Evolutionary conservation across 2,888 invertebrate species (phyloP).

Genomic region (Ectemnius continuus): DNA sequence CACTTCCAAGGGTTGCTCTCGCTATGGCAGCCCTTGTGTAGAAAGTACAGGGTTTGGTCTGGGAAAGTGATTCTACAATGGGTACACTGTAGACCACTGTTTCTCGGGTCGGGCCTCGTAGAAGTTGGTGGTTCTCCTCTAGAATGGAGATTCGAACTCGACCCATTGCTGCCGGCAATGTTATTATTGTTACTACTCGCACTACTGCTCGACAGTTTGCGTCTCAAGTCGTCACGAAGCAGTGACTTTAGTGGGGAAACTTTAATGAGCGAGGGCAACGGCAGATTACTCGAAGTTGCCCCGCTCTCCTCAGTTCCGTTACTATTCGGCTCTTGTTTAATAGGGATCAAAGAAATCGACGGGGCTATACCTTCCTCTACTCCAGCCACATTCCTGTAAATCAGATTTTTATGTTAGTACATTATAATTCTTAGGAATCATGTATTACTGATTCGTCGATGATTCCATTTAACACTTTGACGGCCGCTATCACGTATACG

Average conservation of each 20-base stretch:
- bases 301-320: conserved; percentile 79
- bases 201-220: conserved; percentile 84
- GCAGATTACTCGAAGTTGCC: conserved; percentile 84
- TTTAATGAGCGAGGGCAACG: conserved; percentile 86
- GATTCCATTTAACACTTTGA: too few relatives aligned
- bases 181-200: conserved; percentile 61
- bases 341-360: conserved; percentile 91
- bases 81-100: conserved; percentile 86
- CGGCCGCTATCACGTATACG: too few relatives aligned
- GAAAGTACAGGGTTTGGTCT: conserved; percentile 96
- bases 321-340: conserved; percentile 82
- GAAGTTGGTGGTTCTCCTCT: conserved; percentile 82
- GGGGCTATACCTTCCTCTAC: conserved; percentile 85
- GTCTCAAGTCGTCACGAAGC: conserved; percentile 89
- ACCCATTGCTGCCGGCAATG: conserved; percentile 56
- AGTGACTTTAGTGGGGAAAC: conserved; percentile 91
- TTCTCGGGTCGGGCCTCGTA: conserved; percentile 83
- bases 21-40: conserved; percentile 98
- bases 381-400: conserved; percentile 72
- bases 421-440: not conserved
- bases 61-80: conserved; percentile 96
- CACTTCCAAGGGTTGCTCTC: conserved; percentile 98
- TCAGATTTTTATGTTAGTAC: conserved; percentile 47
- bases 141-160: conserved; percentile 75
- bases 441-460: too few relatives aligned